These are phyloP conservation scores for cattle (Bos taurus) DNA, from an alignment of 2,113 vertebrate genomes.

Conservation along the genomic window DNA sequence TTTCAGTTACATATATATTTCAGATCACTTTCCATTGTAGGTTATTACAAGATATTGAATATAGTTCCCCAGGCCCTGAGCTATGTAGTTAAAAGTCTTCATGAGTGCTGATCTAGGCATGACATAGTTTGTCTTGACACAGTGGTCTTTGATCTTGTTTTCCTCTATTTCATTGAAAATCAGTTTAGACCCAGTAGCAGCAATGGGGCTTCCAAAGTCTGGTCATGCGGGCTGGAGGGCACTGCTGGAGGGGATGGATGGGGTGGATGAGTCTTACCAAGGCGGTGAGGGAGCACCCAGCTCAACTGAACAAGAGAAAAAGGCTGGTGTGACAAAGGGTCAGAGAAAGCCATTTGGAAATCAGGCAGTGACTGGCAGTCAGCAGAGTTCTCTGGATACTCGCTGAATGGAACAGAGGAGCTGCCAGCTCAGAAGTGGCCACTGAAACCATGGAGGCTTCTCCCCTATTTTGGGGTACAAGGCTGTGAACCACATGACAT, in stretches of 20 bases:
- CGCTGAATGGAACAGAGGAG: rapidly evolving
- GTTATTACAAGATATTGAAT: not conserved
- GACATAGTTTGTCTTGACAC: not conserved
- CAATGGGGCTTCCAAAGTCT: not conserved
- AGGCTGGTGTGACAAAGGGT: not conserved
- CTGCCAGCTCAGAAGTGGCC: not conserved
- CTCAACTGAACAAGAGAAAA: not conserved
- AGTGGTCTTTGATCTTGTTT: not conserved
- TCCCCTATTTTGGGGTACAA: not conserved
- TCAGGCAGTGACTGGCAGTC: rapidly evolving
- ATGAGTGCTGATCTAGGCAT: not conserved
- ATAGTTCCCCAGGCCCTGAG: not conserved
- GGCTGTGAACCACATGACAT: rapidly evolving
- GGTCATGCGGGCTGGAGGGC: rapidly evolving
- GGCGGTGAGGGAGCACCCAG: rapidly evolving
- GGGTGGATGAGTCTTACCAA: not conserved
- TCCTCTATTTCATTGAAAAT: not conserved
- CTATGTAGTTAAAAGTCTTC: not conserved
- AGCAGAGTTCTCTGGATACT: not conserved
- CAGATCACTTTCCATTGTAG: not conserved
- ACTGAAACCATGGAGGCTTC: not conserved
- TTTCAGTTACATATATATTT: not conserved
- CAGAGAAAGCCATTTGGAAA: not conserved
- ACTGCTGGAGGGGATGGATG: not conserved
- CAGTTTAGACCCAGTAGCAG: not conserved